These are phyloP conservation scores for Cyrtorhinus lividipennis DNA, from an alignment of 1,140 invertebrate species.

Conservation along the genomic window DNA sequence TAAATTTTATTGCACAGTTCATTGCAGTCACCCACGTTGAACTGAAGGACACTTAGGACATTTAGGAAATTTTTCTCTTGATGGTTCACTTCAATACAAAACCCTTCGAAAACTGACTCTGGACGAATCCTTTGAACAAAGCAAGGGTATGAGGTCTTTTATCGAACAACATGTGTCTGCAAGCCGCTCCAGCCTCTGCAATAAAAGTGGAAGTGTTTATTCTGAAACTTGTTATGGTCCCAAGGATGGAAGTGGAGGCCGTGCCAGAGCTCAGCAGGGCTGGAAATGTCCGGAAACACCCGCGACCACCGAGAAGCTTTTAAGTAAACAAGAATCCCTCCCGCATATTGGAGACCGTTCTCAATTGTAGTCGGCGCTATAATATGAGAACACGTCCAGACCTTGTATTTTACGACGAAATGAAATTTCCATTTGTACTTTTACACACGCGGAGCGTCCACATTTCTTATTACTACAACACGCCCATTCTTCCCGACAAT, in stretches of 20 bases:
- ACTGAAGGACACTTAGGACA: no score
- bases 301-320: neutral
- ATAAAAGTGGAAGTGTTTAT: constrained; percentile 7
- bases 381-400: neutral
- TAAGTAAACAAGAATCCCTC: neutral
- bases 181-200: neutral
- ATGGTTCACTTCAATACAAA: no score
- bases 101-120: no score
- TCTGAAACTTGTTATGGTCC: neutral
- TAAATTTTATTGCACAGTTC: no score
- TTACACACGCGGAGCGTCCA: no score
- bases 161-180: neutral
- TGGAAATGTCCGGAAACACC: no score
- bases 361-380: neutral
- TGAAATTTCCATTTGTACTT: neutral
- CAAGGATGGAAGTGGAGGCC: no score
- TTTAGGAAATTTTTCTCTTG: no score
- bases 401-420: neutral
- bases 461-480: no score
- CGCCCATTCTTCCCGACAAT: no score
- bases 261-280: no score
- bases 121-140: neutral
- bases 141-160: neutral
- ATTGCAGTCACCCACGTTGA: no score
- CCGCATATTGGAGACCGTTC: neutral